Conservation (phyloP, 2,113 vertebrate species). For the Picathartes gymnocephalus region DNA sequence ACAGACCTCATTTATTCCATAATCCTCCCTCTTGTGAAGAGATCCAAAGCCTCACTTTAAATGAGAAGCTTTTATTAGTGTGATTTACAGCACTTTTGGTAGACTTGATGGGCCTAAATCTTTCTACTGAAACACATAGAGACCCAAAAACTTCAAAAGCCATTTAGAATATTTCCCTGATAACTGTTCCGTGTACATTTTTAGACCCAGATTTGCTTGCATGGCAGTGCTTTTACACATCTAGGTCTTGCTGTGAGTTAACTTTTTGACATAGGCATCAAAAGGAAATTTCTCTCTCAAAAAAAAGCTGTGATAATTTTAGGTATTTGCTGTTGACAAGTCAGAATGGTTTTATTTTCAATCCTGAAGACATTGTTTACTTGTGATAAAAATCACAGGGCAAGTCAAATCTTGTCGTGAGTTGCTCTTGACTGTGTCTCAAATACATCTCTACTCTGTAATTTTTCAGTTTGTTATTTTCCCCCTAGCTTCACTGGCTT, state of each 20-base stretch:
- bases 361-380: not conserved
- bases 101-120: not conserved
- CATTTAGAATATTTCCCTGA: not conserved
- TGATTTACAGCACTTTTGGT: not conserved
- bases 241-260: not conserved
- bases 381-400: not conserved
- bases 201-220: not conserved
- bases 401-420: not conserved
- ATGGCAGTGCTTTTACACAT: not conserved
- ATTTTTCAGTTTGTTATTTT: conserved; percentile 5
- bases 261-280: not conserved
- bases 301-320: not conserved
- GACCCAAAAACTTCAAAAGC: not conserved
- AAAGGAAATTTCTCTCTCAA: not conserved
- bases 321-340: not conserved
- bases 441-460: not conserved
- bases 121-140: not conserved
- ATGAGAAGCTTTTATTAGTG: not conserved
- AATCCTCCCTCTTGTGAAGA: not conserved
- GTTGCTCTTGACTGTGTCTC: not conserved
- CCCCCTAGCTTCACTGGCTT: not conserved
- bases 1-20: not conserved
- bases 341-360: conserved; percentile 10
- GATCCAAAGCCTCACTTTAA: not conserved
- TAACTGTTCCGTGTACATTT: not conserved